These are phyloP conservation scores for Drosophila borborema DNA, from an alignment of 2,888 invertebrate species.

Conservation along the genomic window DNA sequence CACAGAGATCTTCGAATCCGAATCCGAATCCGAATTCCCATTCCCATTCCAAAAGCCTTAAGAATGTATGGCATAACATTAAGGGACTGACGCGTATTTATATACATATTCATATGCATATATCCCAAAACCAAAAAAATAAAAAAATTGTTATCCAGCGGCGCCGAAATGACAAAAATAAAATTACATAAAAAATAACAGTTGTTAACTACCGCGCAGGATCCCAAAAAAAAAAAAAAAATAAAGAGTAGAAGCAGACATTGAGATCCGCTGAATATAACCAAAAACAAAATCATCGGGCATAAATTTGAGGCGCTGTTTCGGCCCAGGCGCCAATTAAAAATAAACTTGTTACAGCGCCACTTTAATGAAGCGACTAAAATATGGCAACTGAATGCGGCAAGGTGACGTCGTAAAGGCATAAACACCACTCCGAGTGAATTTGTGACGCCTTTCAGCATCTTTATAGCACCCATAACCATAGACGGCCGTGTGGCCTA, in stretches of 20 bases:
- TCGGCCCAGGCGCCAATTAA: slow-evolving; percentile 71
- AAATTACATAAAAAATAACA: slow-evolving; percentile 80
- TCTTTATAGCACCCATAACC: slow-evolving; percentile 33
- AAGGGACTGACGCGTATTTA: slow-evolving; percentile 41
- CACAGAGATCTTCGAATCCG: slow-evolving; percentile 22
- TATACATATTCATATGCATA: slow-evolving; percentile 33
- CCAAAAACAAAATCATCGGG: slow-evolving; percentile 24
- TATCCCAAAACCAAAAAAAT: slow-evolving; percentile 3
- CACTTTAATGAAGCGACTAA: slow-evolving; percentile 77
- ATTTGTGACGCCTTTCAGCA: slow-evolving; percentile 44
- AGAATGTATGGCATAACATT: slow-evolving; percentile 60
- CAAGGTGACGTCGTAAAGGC: slow-evolving; percentile 24
- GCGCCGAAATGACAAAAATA: slow-evolving; percentile 79
- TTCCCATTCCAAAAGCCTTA: slow-evolving; percentile 1
- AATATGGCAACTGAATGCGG: slow-evolving; percentile 51
- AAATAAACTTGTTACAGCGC: slow-evolving; percentile 78
- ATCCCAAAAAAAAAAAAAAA: slow-evolving; percentile 12
- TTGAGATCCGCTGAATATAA: not conserved
- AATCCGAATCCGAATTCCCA: slow-evolving; percentile 8
- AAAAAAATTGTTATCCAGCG: slow-evolving; percentile 61
- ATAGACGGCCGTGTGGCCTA: slow-evolving; percentile 20
- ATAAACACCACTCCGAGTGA: slow-evolving; percentile 37
- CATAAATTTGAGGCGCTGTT: slow-evolving; percentile 59
- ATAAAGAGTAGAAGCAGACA: slow-evolving; percentile 1
- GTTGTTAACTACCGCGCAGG: slow-evolving; percentile 74